Evolutionary conservation across 2,888 invertebrate species (phyloP).

Genomic region (Panzeria rudis): DNA sequence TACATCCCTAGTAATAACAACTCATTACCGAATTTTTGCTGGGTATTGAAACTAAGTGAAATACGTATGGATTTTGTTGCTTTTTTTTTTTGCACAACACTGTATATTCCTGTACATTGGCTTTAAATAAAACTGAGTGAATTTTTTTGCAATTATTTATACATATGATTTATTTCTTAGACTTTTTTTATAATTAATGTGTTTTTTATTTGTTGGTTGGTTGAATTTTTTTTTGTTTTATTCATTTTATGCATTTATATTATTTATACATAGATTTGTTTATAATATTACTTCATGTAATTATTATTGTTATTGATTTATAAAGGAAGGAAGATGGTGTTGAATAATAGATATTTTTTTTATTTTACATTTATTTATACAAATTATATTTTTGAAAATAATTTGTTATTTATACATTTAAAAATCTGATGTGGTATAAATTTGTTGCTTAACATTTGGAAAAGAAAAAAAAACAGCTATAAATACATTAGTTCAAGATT

Average conservation of each 20-base stretch:
- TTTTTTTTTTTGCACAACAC: background rate
- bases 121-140: conserved; percentile 11
- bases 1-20: too few species aligned
- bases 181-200: conserved; percentile 54
- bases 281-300: conserved; percentile 39
- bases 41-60: too few species aligned
- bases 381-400: conserved; percentile 37
- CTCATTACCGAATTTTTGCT: too few species aligned
- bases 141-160: conserved; percentile 70
- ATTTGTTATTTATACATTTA: conserved; percentile 51
- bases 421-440: conserved; percentile 26
- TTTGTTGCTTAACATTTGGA: conserved; percentile 22
- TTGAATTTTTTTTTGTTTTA: conserved; percentile 49
- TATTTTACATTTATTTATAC: conserved; percentile 53
- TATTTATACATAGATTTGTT: conserved; percentile 58
- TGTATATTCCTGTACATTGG: background rate
- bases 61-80: too few species aligned
- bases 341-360: conserved; percentile 11
- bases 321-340: conserved; percentile 36
- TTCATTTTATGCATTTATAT: conserved; percentile 57
- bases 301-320: conserved; percentile 41
- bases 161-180: conserved; percentile 64
- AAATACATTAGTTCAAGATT: conserved; percentile 34
- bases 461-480: conserved; percentile 24
- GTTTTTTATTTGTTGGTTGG: conserved; percentile 34